phyloP scores from a whole-genome alignment of 2,888 invertebrate species.

The Oasisia sp. region DNA sequence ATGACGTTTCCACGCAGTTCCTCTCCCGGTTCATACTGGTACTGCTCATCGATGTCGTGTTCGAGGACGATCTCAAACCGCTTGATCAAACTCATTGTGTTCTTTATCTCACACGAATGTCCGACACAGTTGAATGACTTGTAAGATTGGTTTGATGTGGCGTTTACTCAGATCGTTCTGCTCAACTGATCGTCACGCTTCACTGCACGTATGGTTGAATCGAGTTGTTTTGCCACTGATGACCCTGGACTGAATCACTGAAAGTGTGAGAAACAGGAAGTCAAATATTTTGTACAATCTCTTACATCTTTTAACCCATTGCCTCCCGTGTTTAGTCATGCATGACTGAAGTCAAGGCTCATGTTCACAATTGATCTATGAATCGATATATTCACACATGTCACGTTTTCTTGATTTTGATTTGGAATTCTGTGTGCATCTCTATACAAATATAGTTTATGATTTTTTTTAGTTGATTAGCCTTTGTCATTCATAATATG shows the following conservation, averaged over 20 bases:
- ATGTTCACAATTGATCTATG: too few species aligned
- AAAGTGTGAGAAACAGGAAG: neutral
- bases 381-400: too few species aligned
- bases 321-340: too few species aligned
- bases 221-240: neutral
- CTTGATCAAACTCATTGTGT: constrained; percentile 32
- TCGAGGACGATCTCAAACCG: constrained; percentile 57
- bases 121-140: neutral
- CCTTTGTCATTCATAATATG: too few species aligned
- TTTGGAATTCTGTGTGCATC: too few species aligned
- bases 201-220: neutral
- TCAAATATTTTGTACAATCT: neutral
- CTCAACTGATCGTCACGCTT: neutral
- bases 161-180: too few species aligned
- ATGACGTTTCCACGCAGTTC: constrained; percentile 52
- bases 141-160: neutral
- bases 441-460: too few species aligned
- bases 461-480: too few species aligned
- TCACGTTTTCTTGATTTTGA: too few species aligned
- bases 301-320: neutral
- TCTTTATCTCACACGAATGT: too few species aligned
- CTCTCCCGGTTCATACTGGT: constrained; percentile 65
- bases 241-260: neutral
- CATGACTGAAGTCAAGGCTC: too few species aligned
- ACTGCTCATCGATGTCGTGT: constrained; percentile 66